A percentile compares a stretch with the other conserved stretches of the same genome.
Evolutionary conservation across 2,113 vertebrate genomes (phyloP).

Genomic region (Cervus canadensis): DNA sequence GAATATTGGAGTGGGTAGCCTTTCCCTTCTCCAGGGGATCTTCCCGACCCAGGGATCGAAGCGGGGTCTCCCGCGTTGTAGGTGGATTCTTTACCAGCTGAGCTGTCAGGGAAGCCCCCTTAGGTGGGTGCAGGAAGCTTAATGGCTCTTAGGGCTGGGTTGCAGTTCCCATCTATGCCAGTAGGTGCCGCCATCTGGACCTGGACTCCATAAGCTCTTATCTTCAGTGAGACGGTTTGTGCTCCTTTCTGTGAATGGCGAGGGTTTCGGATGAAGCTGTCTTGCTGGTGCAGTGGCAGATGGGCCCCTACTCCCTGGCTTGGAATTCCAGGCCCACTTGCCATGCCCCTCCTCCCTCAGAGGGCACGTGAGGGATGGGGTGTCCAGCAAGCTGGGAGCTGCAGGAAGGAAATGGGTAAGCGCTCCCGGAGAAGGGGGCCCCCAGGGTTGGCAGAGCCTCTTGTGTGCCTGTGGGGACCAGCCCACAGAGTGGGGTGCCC

Average conservation of each 20-base stretch:
- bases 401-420: accelerated
- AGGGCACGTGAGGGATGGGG: neutral
- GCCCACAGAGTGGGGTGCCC: accelerated
- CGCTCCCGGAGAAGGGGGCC: neutral
- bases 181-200: accelerated
- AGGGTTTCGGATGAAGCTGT: accelerated
- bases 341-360: neutral
- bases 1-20: neutral
- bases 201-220: neutral
- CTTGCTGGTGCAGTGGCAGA: neutral
- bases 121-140: accelerated
- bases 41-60: neutral
- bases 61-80: neutral
- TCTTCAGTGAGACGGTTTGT: accelerated
- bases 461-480: too few species aligned
- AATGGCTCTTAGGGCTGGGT: accelerated
- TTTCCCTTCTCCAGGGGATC: neutral
- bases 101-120: neutral
- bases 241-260: accelerated
- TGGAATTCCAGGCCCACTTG: neutral
- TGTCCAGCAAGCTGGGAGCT: neutral
- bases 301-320: too few species aligned
- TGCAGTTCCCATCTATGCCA: accelerated
- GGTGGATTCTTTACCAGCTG: neutral
- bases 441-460: neutral